A percentile compares a stretch with the other conserved stretches of the same genome.
These are phyloP conservation scores for Melinopterus prodromus DNA, from an alignment of 2,888 invertebrate species.

Conservation along the genomic window DNA sequence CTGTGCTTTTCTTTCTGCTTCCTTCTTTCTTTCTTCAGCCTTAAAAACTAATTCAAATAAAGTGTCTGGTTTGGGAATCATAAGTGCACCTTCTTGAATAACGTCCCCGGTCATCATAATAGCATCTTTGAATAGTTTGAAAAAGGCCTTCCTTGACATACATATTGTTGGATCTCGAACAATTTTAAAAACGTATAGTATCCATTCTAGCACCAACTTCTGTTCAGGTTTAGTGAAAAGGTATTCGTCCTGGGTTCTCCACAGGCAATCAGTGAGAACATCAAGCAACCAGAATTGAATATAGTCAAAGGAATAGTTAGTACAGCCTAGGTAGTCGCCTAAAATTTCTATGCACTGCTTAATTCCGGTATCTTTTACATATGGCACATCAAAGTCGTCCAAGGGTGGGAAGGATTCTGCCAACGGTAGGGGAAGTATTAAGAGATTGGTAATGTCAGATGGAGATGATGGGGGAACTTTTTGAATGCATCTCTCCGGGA, in stretches of 20 bases:
- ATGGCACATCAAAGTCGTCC: slow-evolving; percentile 48
- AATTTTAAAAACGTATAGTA: slow-evolving; percentile 54
- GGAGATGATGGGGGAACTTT: slow-evolving; percentile 51
- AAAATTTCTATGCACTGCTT: slow-evolving; percentile 50
- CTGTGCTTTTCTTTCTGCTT: neutral
- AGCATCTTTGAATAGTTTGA: slow-evolving; percentile 54
- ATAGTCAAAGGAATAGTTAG: slow-evolving; percentile 51
- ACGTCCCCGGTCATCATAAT: slow-evolving; percentile 52
- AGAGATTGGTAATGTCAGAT: slow-evolving; percentile 41
- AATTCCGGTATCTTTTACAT: slow-evolving; percentile 53
- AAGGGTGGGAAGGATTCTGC: slow-evolving; percentile 46
- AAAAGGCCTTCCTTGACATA: slow-evolving; percentile 51
- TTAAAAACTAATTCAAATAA: slow-evolving; percentile 44
- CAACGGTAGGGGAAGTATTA: slow-evolving; percentile 23
- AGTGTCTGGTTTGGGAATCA: slow-evolving; percentile 49
- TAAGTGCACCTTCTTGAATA: slow-evolving; percentile 50
- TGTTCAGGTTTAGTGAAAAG: slow-evolving; percentile 53
- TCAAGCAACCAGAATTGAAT: slow-evolving; percentile 60
- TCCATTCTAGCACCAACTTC: slow-evolving; percentile 55
- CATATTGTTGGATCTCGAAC: slow-evolving; percentile 53
- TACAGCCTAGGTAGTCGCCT: slow-evolving; percentile 51
- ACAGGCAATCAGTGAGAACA: slow-evolving; percentile 57
- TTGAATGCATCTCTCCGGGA: slow-evolving; percentile 4
- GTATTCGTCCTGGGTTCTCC: slow-evolving; percentile 58
- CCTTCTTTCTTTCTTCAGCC: neutral